phyloP scores from a whole-genome alignment of 2,797 vertebrate species.

The Falco naumanni region DNA sequence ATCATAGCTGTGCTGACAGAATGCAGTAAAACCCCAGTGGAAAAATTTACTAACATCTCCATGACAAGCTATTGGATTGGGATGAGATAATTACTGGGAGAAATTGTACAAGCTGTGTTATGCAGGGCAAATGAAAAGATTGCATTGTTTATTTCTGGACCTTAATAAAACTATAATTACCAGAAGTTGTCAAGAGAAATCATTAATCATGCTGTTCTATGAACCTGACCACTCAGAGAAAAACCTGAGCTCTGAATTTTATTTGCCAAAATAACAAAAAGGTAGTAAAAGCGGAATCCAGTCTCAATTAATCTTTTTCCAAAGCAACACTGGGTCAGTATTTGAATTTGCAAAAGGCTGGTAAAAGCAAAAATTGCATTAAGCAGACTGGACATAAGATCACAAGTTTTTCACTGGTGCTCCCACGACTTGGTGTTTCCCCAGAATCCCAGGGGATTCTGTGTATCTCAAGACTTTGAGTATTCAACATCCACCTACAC shows the following conservation, averaged over 20 bases:
- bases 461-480: neutral
- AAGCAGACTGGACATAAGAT: neutral
- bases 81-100: conserved; percentile 13
- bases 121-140: neutral
- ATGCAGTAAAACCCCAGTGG: neutral
- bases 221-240: neutral
- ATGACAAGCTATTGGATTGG: neutral
- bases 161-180: conserved; percentile 34
- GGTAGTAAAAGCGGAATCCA: neutral
- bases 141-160: conserved; percentile 16
- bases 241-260: conserved; percentile 6
- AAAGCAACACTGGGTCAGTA: neutral
- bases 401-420: neutral
- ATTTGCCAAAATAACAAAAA: conserved; percentile 13
- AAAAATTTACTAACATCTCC: neutral
- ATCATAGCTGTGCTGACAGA: neutral
- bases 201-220: neutral
- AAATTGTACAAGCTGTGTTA: neutral
- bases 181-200: conserved; percentile 1
- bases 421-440: neutral
- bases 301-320: neutral
- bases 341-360: neutral
- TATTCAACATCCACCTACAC: neutral
- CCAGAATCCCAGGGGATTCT: neutral
- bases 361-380: neutral